Evolutionary conservation across 2,888 invertebrate genomes (phyloP).

Genomic region (Heteropelma amictum): DNA sequence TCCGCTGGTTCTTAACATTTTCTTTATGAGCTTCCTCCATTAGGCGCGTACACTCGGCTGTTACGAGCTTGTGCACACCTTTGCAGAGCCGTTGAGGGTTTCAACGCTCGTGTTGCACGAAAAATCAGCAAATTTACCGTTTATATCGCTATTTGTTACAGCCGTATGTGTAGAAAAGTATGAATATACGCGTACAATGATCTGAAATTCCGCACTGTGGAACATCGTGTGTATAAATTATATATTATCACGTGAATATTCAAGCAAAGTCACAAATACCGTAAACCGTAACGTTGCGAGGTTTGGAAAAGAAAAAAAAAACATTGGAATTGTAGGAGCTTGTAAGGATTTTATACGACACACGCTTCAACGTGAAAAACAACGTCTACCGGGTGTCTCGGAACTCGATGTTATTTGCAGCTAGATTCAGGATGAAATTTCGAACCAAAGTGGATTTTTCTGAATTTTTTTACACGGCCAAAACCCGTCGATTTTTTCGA

Average conservation of each 20-base stretch:
- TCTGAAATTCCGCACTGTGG: constrained; percentile 4
- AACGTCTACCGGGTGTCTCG: no score
- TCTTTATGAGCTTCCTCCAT: constrained; percentile 34
- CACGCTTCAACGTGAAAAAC: constrained; percentile 9
- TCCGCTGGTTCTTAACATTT: constrained; percentile 7
- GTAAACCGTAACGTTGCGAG: background rate
- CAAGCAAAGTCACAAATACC: constrained; percentile 8
- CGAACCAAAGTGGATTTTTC: background rate
- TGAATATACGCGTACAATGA: background rate
- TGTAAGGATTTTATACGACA: constrained; percentile 31
- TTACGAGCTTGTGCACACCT: constrained; percentile 14
- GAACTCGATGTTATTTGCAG: background rate
- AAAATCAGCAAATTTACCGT: constrained; percentile 22
- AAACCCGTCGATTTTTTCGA: background rate
- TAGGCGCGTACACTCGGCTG: background rate
- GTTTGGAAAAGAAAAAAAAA: constrained; percentile 19
- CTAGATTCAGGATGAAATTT: background rate
- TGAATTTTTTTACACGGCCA: background rate
- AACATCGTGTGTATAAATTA: constrained; percentile 46
- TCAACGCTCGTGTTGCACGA: constrained; percentile 20
- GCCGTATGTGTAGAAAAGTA: no score
- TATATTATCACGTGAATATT: constrained; percentile 42
- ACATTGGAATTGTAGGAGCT: constrained; percentile 2
- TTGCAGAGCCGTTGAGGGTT: constrained; percentile 21
- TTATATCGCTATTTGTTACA: background rate